Conservation (phyloP, 2,888 invertebrate species). For the Trissonchulus latispiculum region DNA sequence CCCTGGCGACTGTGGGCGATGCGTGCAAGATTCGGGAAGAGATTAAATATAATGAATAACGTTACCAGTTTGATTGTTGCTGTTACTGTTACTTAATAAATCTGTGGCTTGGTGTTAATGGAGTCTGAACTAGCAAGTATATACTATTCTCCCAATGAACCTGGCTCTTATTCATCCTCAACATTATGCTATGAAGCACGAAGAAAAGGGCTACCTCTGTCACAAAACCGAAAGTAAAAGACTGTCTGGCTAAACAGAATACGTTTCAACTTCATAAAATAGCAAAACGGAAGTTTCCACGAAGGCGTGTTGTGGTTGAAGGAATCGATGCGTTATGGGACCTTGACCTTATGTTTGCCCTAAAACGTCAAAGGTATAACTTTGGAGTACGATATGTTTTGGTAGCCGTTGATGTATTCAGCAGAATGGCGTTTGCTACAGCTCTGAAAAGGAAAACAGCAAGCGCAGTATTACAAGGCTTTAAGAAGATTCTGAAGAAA, state of each 20-base stretch:
- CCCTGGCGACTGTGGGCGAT: not conserved
- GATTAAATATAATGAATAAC: not conserved
- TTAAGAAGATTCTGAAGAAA: not conserved
- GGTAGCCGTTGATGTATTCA: not conserved
- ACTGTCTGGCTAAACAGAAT: not conserved
- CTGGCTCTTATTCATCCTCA: too few relatives aligned
- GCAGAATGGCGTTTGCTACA: not conserved
- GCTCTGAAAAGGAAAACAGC: not conserved
- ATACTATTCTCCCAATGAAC: too few relatives aligned
- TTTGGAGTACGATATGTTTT: not conserved
- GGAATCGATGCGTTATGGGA: not conserved
- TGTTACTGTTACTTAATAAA: too few relatives aligned
- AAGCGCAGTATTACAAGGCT: not conserved
- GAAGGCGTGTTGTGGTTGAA: not conserved
- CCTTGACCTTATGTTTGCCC: too few relatives aligned
- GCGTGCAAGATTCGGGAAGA: not conserved
- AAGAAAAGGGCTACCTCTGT: too few relatives aligned
- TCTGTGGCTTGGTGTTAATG: too few relatives aligned
- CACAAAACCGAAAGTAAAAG: not conserved
- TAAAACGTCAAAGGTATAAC: not conserved
- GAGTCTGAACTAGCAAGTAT: too few relatives aligned
- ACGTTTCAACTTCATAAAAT: not conserved
- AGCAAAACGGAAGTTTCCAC: not conserved
- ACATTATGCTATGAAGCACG: too few relatives aligned
- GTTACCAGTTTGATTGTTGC: too few relatives aligned